These are phyloP conservation scores for Nannoperca obscura DNA, from an alignment of 2,797 vertebrate species.

Conservation along the genomic window DNA sequence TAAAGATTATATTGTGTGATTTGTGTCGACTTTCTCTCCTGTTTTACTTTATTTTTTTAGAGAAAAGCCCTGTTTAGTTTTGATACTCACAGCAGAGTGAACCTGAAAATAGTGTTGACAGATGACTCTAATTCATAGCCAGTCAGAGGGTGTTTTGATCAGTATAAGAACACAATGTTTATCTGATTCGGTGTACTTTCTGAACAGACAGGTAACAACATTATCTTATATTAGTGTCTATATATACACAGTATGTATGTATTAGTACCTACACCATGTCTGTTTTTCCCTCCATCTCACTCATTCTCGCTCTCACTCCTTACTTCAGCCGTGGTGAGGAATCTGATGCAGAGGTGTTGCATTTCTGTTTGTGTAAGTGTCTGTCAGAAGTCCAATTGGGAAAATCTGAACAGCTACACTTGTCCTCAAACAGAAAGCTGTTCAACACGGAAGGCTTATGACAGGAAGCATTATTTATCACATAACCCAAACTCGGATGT, in stretches of 20 bases:
- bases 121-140: slow-evolving; percentile 58
- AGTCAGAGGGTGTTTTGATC: slow-evolving; percentile 52
- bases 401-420: slow-evolving; percentile 62
- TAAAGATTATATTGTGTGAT: slow-evolving; percentile 83
- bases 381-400: slow-evolving; percentile 73
- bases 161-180: slow-evolving; percentile 50
- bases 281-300: slow-evolving; percentile 4
- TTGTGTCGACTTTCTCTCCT: slow-evolving; percentile 64
- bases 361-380: slow-evolving; percentile 80
- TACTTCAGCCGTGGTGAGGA: slow-evolving; percentile 80
- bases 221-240: slow-evolving; percentile 21
- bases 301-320: slow-evolving; percentile 35
- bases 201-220: slow-evolving; percentile 46
- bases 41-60: slow-evolving; percentile 21
- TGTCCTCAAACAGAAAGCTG: slow-evolving; percentile 55
- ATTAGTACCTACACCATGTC: slow-evolving; percentile 7
- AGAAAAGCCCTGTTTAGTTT: slow-evolving; percentile 65
- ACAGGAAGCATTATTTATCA: slow-evolving; percentile 42
- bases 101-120: slow-evolving; percentile 70
- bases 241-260: background rate
- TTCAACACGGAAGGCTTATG: slow-evolving; percentile 28
- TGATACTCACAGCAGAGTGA: slow-evolving; percentile 39
- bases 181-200: slow-evolving; percentile 23
- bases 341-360: slow-evolving; percentile 84
- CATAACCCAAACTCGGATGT: slow-evolving; percentile 1